Evolutionary conservation across 1,140 invertebrate genomes (phyloP).

Genomic region (Archivesica marissinica): DNA sequence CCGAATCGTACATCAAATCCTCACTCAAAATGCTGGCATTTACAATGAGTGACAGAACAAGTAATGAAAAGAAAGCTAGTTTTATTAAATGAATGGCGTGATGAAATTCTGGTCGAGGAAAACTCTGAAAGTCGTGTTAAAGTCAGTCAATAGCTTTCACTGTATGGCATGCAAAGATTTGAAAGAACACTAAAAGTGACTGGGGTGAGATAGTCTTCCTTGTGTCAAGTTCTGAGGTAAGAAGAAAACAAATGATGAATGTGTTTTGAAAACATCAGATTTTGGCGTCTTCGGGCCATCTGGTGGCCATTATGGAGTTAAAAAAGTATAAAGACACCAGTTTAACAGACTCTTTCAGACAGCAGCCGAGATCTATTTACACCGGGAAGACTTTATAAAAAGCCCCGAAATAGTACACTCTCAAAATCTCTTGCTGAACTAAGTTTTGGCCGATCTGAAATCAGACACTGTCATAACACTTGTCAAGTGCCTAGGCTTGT

Average conservation of each 20-base stretch:
- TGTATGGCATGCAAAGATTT: conserved; percentile 42
- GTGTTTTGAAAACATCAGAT: conserved; percentile 36
- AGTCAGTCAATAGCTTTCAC: conserved; percentile 36
- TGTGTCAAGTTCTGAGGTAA: conserved; percentile 13
- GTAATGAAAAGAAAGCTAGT: conserved; percentile 37
- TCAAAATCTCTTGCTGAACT: neutral
- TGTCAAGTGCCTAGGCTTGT: neutral
- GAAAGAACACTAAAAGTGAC: neutral
- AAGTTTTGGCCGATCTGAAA: conserved; percentile 16
- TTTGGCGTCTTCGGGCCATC: conserved; percentile 43
- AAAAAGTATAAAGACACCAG: conserved; percentile 43
- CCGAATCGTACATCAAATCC: neutral
- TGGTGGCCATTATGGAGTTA: conserved; percentile 42
- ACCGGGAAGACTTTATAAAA: neutral
- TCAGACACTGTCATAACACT: neutral
- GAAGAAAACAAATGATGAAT: conserved; percentile 35
- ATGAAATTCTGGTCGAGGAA: neutral
- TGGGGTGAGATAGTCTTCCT: conserved; percentile 37
- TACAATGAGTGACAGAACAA: conserved; percentile 37
- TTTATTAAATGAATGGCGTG: conserved; percentile 33
- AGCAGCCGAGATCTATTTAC: conserved; percentile 13
- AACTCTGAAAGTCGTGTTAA: neutral
- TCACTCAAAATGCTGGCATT: conserved; percentile 1
- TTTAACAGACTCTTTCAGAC: conserved; percentile 54
- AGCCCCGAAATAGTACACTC: neutral